Conservation (phyloP, 2,888 invertebrate genomes). For the Lithophane leautieri region DNA sequence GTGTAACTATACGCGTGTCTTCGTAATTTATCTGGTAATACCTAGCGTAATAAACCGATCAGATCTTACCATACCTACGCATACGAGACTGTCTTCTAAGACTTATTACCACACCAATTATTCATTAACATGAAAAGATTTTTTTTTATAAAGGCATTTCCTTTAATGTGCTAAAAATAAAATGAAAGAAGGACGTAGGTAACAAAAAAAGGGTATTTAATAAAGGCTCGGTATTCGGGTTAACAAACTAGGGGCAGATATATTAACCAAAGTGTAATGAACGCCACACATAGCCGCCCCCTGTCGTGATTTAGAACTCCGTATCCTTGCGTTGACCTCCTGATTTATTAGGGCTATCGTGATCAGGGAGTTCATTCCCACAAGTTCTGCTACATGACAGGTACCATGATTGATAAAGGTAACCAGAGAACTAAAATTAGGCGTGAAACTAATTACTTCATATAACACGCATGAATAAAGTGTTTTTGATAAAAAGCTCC, state of each 20-base stretch:
- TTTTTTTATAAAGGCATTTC: neutral
- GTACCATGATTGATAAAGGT: conserved; percentile 9
- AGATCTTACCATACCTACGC: neutral
- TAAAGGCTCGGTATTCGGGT: conserved; percentile 18
- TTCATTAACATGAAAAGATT: neutral
- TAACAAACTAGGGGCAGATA: conserved; percentile 35
- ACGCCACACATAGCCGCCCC: conserved; percentile 29
- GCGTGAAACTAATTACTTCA: neutral
- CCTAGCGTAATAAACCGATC: conserved; percentile 8
- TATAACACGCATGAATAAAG: conserved; percentile 5
- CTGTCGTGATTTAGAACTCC: conserved; percentile 42
- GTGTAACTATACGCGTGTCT: conserved; percentile 7
- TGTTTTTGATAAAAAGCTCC: neutral
- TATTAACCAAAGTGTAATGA: conserved; percentile 31
- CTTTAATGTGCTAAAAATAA: neutral
- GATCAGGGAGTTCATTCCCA: conserved; percentile 36
- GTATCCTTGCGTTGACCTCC: conserved; percentile 37
- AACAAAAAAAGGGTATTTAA: neutral
- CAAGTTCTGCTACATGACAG: neutral
- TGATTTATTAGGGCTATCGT: conserved; percentile 29
- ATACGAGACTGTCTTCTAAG: neutral
- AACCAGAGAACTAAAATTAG: conserved; percentile 1
- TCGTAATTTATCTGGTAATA: conserved; percentile 29
- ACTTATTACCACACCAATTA: neutral
- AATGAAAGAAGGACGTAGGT: neutral